These are phyloP conservation scores for Falco biarmicus DNA, from an alignment of 2,797 vertebrate genomes.

Conservation along the genomic window DNA sequence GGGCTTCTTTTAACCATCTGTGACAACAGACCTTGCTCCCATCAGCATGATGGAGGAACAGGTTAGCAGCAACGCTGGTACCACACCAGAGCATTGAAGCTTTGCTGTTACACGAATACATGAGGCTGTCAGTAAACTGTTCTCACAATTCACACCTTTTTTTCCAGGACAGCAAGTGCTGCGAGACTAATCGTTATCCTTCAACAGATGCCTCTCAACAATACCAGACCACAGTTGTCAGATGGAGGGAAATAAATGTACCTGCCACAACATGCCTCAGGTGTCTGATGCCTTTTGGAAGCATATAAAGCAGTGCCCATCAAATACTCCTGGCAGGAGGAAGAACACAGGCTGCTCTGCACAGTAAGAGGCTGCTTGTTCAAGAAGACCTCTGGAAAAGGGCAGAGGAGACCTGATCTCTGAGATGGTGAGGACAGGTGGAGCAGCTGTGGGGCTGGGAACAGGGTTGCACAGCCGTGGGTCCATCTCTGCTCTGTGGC, in stretches of 20 bases:
- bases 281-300: constrained; percentile 21
- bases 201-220: constrained; percentile 14
- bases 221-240: background rate
- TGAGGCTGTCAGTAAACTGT: background rate
- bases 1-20: constrained; percentile 1
- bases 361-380: background rate
- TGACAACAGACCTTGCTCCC: background rate
- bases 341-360: background rate
- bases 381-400: background rate
- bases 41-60: background rate
- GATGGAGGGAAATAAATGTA: background rate
- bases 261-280: background rate
- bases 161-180: background rate
- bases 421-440: background rate
- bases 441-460: background rate
- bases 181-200: background rate
- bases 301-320: background rate
- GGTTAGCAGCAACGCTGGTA: background rate
- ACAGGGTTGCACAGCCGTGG: background rate
- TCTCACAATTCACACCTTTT: background rate
- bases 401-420: background rate
- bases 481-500: background rate
- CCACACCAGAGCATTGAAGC: background rate
- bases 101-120: background rate
- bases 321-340: background rate